Conservation (phyloP, 2,888 invertebrate species). For the Prostheceraeus crozeri region DNA sequence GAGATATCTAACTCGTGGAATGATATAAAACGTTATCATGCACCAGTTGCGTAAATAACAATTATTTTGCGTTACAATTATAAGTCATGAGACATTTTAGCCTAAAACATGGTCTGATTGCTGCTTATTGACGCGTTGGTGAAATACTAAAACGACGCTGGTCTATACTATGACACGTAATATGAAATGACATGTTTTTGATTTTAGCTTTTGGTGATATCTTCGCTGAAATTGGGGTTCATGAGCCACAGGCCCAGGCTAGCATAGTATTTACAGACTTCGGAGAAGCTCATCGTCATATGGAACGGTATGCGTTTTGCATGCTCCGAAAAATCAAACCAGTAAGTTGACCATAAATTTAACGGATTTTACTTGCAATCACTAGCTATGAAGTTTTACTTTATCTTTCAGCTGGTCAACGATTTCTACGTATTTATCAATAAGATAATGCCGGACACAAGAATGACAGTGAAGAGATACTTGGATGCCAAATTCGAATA, state of each 20-base stretch:
- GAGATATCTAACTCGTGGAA: no score
- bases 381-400: slow-evolving; percentile 16
- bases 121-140: no score
- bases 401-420: slow-evolving; percentile 66
- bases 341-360: slow-evolving; percentile 60
- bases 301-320: slow-evolving; percentile 79
- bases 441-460: slow-evolving; percentile 93
- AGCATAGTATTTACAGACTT: slow-evolving; percentile 88
- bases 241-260: slow-evolving; percentile 87
- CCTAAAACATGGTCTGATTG: no score
- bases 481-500: slow-evolving; percentile 98
- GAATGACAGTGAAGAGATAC: slow-evolving; percentile 90
- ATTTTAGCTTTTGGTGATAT: slow-evolving; percentile 87
- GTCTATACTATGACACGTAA: no score
- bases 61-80: no score
- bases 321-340: slow-evolving; percentile 85
- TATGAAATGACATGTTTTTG: no score
- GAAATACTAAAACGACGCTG: no score
- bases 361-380: no score
- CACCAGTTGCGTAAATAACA: no score
- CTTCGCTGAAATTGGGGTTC: slow-evolving; percentile 83
- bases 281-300: slow-evolving; percentile 81
- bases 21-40: no score
- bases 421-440: slow-evolving; percentile 92
- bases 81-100: no score